A percentile compares a stretch with the other conserved stretches of the same genome.
Conservation (phyloP, 2,888 invertebrate genomes). For the Baccha elongata region DNA sequence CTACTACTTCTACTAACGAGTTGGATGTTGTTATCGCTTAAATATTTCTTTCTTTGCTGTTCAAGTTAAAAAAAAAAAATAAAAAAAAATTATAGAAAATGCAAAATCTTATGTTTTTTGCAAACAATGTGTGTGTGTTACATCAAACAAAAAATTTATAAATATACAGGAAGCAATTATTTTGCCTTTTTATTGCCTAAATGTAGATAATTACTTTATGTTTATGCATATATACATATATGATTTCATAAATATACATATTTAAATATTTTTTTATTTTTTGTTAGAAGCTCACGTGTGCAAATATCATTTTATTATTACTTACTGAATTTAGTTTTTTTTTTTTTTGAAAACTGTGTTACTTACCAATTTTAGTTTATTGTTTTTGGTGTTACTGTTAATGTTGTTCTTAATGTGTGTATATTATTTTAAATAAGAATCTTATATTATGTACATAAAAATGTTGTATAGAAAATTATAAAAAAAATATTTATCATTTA, state of each 20-base stretch:
- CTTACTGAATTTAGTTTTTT: conserved; percentile 11
- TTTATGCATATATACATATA: too few relatives aligned
- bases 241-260: conserved; percentile 35
- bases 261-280: conserved; percentile 4
- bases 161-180: conserved; percentile 48
- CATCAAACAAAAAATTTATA: conserved; percentile 30
- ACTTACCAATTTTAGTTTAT: conserved; percentile 22
- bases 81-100: conserved; percentile 13
- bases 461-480: conserved; percentile 37
- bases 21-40: conserved; percentile 75
- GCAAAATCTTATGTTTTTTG: conserved; percentile 41
- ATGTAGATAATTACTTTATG: conserved; percentile 60
- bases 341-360: conserved; percentile 26
- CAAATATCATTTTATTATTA: conserved; percentile 28
- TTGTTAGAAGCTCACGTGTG: conserved; percentile 53
- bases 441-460: conserved; percentile 40
- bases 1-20: conserved; percentile 73
- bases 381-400: conserved; percentile 57
- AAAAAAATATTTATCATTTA: conserved; percentile 32
- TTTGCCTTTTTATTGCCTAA: conserved; percentile 52
- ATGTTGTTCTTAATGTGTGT: conserved; percentile 47
- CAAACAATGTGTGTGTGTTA: neutral
- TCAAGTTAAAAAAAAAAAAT: conserved; percentile 37
- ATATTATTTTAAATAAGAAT: conserved; percentile 46
- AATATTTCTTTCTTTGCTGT: conserved; percentile 70